Evolutionary conservation across 1,140 invertebrate species (phyloP), one percentile per base, ranked within the genome.

Genomic region (Leptonema lineaticorne): DNA sequence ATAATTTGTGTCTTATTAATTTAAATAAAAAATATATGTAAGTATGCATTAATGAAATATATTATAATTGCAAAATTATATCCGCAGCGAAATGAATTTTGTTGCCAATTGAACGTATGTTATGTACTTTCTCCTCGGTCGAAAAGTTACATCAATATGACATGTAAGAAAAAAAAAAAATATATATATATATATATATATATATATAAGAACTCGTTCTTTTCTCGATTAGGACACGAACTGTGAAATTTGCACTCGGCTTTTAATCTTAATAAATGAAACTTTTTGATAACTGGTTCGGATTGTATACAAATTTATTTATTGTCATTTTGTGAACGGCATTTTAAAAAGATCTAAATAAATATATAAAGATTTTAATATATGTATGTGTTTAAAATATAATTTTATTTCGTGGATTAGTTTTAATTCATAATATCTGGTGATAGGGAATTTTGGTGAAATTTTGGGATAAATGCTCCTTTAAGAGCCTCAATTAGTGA

Each of bases 91-190:
- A 24, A 53, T 22, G 22, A 53, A 53, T 53, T 53, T 53, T 26
- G 27, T 53, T 53, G 50, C 27, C 22, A 24, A 53, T 53, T 22
- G 20, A 24, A 53, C n/a, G n/a, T n/a, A n/a, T n/a, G n/a, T n/a
- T n/a, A n/a, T 53, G 22, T 9, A 53, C 50, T 53, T 53, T 53
- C 50, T 53, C 50, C 18, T 48, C 50, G 50, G 50, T 14, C 50
- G 14, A 53, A 53, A 24, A 22, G 24, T 53, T 41, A 41, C 11
- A 41, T 14, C 37, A 41, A 41, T 41, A 53, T 26, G 50, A 53
- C 50, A 53, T 16, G 20, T 26, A 26, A 9, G 22, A 24, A 53
- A 26, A 26, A 53, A 53, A 53, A 18, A 26, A 26, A 53, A 53
- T n/a, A n/a, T n/a, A n/a, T n/a, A n/a, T n/a, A n/a, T n/a, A n/a